Conservation (phyloP, 2,888 invertebrate genomes). For the Crioceris asparagi region DNA sequence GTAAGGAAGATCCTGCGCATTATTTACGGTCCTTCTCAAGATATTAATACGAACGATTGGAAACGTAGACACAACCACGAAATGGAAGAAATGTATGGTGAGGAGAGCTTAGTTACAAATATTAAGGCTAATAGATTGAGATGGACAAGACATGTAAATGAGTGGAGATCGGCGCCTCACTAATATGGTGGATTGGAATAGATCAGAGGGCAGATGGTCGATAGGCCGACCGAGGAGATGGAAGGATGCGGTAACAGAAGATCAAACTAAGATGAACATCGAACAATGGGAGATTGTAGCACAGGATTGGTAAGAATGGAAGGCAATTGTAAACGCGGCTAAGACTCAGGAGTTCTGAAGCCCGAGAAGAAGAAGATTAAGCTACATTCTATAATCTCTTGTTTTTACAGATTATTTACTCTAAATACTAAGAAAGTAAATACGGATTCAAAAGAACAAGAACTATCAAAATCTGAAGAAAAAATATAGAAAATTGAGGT, state of each 20-base stretch:
- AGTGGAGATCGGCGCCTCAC: neutral
- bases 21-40: too few relatives aligned
- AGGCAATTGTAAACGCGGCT: conserved; percentile 1
- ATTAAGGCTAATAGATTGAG: too few relatives aligned
- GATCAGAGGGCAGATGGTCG: neutral
- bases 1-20: too few relatives aligned
- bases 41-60: conserved; percentile 1
- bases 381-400: too few relatives aligned
- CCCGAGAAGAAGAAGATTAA: neutral
- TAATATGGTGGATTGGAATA: neutral
- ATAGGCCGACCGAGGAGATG: neutral
- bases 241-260: neutral
- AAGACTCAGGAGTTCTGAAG: neutral
- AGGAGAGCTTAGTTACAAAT: too few relatives aligned
- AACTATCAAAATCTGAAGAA: too few relatives aligned
- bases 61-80: neutral
- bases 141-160: neutral
- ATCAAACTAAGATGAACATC: conserved; percentile 1
- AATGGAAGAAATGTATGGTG: too few relatives aligned
- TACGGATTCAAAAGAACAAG: too few relatives aligned
- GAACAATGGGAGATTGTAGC: conserved; percentile 1
- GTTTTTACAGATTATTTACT: too few relatives aligned
- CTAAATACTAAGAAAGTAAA: too few relatives aligned
- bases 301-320: neutral
- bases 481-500: too few relatives aligned